A percentile compares a stretch with the other conserved stretches of the same genome.
Conservation (phyloP, 2,113 vertebrate genomes). For the Nicator chloris region DNA sequence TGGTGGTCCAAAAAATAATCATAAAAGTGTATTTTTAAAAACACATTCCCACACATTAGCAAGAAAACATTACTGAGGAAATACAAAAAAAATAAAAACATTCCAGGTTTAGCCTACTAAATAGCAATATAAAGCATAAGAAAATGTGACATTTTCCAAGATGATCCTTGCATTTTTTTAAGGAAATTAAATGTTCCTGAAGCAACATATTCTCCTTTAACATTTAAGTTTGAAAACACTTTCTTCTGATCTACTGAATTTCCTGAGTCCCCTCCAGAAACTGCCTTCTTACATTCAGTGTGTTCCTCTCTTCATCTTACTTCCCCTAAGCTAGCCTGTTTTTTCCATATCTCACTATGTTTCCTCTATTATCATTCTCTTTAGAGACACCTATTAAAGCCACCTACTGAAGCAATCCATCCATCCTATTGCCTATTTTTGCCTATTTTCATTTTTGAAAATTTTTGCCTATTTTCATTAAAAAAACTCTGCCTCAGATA, state of each 20-base stretch:
- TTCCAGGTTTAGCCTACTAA: neutral
- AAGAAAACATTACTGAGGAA: neutral
- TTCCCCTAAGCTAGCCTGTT: neutral
- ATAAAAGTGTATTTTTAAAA: constrained; percentile 26
- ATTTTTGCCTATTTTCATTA: neutral
- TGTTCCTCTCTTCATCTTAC: neutral
- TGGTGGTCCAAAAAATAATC: neutral
- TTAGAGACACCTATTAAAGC: neutral
- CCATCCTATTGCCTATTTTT: neutral
- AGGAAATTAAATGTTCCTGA: neutral
- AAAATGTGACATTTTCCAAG: neutral
- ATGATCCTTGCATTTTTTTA: neutral
- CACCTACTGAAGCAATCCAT: neutral
- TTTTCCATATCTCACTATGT: neutral
- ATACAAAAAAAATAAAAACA: neutral
- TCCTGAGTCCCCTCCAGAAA: neutral
- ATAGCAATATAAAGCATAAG: neutral
- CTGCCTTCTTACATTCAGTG: neutral
- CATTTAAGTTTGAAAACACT: neutral
- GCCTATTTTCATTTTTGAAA: neutral
- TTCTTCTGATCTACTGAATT: neutral
- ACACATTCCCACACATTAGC: neutral
- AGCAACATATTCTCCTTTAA: neutral
- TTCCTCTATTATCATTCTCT: neutral
- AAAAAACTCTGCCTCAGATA: neutral